Evolutionary conservation across 2,888 invertebrate species (phyloP), one percentile per base, ranked within the genome.

Genomic region (Autographa gamma): DNA sequence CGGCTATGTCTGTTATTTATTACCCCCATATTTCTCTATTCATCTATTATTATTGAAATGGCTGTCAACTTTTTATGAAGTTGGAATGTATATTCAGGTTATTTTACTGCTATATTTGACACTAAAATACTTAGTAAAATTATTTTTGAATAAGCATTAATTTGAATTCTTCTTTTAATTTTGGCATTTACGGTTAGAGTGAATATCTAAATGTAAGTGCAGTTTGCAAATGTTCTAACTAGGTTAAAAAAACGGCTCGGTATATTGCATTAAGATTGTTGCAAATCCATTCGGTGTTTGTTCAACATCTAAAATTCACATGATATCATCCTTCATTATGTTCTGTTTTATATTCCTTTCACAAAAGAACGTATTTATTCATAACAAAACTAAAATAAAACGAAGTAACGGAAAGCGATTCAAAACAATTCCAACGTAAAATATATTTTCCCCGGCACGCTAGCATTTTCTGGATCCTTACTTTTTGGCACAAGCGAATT

Each of bases 31-130:
- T 71, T 77, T 81, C 82, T 79, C 69, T 78, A 77, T 80, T 77
- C 77, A 74, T 74, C 65, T 80, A 71, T 80, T 78, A 80, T 79
- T 79, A 75, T 79, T 79, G 62, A 76, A 78, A 81, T 68, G 66
- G 60, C 66, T 66, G 66, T 60, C 68, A 60, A 43, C 54, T 54
- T 62, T 79, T 74, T 58, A 80, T 61, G 73, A 66, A 25, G 43
- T 58, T n/a, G 43, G 54, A 67, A 71, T 56, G 13, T 54, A 54
- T 18, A 54, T 19, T 54, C 25, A 48, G n/a, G n/a, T 48, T 48
- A n/a, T 48, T 48, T n/a, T n/a, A 16, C 48, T 6, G 48, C n/a
- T 48, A n/a, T 48, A 6, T 8, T 16, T 14, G 43, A 16, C 43
- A 43, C 16, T 43, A 43, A 43, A 16, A 43, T 43, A 43, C 4